A percentile compares a stretch with the other conserved stretches of the same genome.
These are phyloP conservation scores for Meandrusa payeni DNA, from an alignment of 2,888 invertebrate species.

Conservation along the genomic window DNA sequence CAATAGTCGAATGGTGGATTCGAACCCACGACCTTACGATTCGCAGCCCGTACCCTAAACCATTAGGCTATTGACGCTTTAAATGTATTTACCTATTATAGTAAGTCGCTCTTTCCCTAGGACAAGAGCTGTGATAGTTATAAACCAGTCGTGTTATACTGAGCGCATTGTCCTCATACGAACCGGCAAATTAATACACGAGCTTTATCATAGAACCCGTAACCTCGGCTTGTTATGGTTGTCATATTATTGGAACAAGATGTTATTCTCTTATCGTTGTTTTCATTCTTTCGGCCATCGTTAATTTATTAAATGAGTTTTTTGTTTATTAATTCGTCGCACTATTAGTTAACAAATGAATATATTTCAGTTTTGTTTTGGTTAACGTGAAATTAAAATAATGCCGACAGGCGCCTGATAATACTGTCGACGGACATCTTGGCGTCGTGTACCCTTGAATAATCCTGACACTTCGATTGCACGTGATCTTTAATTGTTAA, in stretches of 20 bases:
- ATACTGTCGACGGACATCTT: conserved; percentile 14
- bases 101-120: too few species aligned
- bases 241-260: conserved; percentile 43
- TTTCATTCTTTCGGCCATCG: conserved; percentile 30
- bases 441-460: neutral
- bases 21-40: too few species aligned
- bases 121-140: too few species aligned
- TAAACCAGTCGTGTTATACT: conserved; percentile 28
- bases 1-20: too few species aligned
- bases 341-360: neutral
- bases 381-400: neutral
- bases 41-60: too few species aligned
- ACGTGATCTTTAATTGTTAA: too few species aligned
- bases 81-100: too few species aligned
- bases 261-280: conserved; percentile 38
- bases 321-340: conserved; percentile 19
- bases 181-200: conserved; percentile 63
- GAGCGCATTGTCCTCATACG: conserved; percentile 30
- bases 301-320: conserved; percentile 36
- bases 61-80: too few species aligned
- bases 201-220: conserved; percentile 50
- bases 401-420: conserved; percentile 8
- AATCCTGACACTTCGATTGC: neutral
- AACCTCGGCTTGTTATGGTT: conserved; percentile 52
- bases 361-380: neutral